phyloP scores from a whole-genome alignment of 2,797 vertebrate genomes.

The Myripristis murdjan region DNA sequence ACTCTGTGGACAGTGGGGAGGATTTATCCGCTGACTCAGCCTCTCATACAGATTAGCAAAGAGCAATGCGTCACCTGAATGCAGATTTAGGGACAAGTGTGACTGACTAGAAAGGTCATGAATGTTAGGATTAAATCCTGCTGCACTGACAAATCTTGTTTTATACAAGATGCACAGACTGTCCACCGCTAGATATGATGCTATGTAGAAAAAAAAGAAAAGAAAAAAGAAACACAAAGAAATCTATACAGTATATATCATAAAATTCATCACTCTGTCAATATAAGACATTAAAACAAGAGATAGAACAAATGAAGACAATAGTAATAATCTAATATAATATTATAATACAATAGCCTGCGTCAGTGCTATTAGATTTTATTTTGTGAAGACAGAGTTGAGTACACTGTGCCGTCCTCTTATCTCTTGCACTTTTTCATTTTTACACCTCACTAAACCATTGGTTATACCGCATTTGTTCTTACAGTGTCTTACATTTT shows the following conservation, averaged over 20 bases:
- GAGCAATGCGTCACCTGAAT: conserved; percentile 45
- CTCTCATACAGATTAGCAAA: conserved; percentile 62
- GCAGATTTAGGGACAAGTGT: conserved; percentile 59
- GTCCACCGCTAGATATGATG: not conserved
- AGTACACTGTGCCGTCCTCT: not conserved
- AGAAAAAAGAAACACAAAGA: not conserved
- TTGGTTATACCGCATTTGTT: not conserved
- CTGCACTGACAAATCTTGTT: conserved; percentile 9
- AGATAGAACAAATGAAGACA: no score
- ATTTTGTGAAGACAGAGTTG: not conserved
- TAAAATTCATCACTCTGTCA: not conserved
- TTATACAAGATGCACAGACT: not conserved
- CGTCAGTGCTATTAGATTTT: not conserved
- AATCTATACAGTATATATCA: no score
- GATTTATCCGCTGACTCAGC: conserved; percentile 68
- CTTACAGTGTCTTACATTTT: not conserved
- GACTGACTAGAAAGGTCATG: conserved; percentile 33
- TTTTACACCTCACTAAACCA: not conserved
- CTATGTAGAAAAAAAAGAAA: not conserved
- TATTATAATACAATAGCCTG: no score
- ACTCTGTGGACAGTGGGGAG: conserved; percentile 38
- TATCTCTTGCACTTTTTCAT: not conserved
- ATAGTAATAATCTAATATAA: no score
- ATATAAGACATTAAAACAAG: no score
- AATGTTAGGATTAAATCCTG: conserved; percentile 34